Evolutionary conservation across 2,888 invertebrate species (phyloP).

Genomic region (Torymus texanus): DNA sequence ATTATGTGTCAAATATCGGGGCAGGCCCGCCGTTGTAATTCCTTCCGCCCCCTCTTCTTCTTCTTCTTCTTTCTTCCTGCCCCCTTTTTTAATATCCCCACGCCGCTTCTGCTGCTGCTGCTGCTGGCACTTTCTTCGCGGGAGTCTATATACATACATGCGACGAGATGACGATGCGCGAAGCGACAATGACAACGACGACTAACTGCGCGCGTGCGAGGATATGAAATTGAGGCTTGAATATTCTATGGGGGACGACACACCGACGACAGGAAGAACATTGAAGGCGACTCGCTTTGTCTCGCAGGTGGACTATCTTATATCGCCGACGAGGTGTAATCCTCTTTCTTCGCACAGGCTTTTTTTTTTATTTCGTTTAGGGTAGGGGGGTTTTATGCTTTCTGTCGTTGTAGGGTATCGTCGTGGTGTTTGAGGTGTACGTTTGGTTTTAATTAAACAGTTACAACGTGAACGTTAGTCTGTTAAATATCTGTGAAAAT

Average conservation of each 20-base stretch:
- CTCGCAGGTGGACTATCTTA: conserved; percentile 16
- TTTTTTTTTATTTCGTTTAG: conserved; percentile 4
- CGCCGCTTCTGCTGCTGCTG: conserved; percentile 51
- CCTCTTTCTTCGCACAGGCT: background rate
- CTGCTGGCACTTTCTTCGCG: conserved; percentile 60
- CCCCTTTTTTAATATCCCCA: conserved; percentile 45
- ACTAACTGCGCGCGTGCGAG: conserved; percentile 61
- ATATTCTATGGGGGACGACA: conserved; percentile 69
- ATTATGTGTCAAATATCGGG: conserved; percentile 69
- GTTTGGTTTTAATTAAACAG: background rate
- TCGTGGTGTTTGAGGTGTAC: no score
- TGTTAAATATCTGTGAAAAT: background rate
- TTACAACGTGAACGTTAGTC: no score
- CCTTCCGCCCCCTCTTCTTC: conserved; percentile 56
- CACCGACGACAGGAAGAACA: no score
- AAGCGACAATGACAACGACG: conserved; percentile 43
- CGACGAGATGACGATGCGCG: conserved; percentile 20
- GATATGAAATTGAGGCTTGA: conserved; percentile 75
- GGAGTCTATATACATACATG: conserved; percentile 41
- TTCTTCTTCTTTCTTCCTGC: conserved; percentile 8
- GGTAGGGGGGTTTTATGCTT: no score
- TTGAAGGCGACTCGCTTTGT: background rate
- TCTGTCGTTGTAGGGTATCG: no score
- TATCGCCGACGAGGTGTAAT: conserved; percentile 12
- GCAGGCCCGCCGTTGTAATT: conserved; percentile 65